These are phyloP conservation scores for Amblyornis subalaris DNA, from an alignment of 2,113 vertebrate species.

Conservation along the genomic window DNA sequence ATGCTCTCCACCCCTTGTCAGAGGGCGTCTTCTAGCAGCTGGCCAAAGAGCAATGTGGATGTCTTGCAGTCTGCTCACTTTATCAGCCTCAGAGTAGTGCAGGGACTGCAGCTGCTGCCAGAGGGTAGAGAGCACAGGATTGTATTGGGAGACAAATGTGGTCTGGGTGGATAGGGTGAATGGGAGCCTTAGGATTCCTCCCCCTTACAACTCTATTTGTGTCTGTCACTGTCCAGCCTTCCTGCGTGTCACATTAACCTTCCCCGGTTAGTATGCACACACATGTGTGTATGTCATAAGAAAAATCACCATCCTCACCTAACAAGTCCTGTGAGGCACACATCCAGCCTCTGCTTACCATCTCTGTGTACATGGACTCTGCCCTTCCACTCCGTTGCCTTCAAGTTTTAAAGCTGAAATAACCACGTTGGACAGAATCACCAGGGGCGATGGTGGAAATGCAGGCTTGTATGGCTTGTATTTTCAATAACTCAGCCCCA, in stretches of 20 bases:
- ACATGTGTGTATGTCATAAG: accelerated
- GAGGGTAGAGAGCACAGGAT: background rate
- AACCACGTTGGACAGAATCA: accelerated
- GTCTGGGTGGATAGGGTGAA: conserved; percentile 11
- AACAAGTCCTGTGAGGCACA: background rate
- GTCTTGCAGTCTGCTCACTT: background rate
- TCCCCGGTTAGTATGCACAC: accelerated
- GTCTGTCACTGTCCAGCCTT: background rate
- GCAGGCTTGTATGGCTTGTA: accelerated
- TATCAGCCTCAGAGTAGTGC: background rate
- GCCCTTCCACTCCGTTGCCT: background rate
- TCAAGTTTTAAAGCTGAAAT: background rate
- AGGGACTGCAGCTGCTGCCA: conserved; percentile 48
- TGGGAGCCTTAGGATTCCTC: conserved; percentile 56
- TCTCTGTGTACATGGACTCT: accelerated
- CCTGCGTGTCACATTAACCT: background rate
- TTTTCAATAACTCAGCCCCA: background rate
- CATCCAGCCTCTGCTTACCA: background rate
- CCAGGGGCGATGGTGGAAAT: accelerated
- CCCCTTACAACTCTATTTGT: background rate
- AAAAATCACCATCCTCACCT: background rate
- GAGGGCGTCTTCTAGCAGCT: conserved; percentile 1
- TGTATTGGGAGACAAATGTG: conserved; percentile 51
- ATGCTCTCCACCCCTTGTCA: background rate
- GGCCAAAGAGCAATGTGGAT: background rate